Conservation (phyloP, 2,888 invertebrate species). For the Netelia virgata region DNA sequence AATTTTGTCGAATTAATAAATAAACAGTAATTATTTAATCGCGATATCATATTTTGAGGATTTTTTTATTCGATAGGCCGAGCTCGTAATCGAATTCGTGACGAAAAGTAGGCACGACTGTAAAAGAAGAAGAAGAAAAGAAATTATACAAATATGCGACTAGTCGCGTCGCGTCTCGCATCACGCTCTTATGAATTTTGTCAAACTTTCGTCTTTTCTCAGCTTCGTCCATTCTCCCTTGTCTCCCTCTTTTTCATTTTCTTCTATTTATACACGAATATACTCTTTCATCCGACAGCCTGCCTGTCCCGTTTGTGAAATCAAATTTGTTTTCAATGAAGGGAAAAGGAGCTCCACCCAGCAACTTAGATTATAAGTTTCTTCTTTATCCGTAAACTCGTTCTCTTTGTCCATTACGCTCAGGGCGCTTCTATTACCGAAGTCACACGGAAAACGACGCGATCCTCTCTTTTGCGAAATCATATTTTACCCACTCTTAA, state of each 20-base stretch:
- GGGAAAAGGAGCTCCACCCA: constrained; percentile 1
- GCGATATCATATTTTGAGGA: no score
- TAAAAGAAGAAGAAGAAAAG: no score
- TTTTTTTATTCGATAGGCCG: not conserved
- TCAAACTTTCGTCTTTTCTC: constrained; percentile 25
- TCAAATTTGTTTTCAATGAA: constrained; percentile 41
- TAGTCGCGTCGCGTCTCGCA: not conserved
- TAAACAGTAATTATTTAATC: no score
- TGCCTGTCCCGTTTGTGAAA: not conserved
- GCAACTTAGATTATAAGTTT: constrained; percentile 28
- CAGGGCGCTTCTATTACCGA: not conserved
- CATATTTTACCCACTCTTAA: not conserved
- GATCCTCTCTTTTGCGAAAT: not conserved
- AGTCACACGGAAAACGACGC: not conserved
- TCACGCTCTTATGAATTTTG: constrained; percentile 7
- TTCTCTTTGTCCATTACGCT: constrained; percentile 10
- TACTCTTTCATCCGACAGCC: no score
- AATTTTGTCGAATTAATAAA: no score
- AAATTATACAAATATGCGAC: not conserved
- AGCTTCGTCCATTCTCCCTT: not conserved
- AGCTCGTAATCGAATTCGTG: not conserved
- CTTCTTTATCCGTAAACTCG: not conserved
- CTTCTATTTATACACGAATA: not conserved
- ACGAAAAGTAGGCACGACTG: not conserved
- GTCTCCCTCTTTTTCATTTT: not conserved